Evolutionary conservation across 2,113 vertebrate species (phyloP).

Genomic region (Oceanodroma tethys): DNA sequence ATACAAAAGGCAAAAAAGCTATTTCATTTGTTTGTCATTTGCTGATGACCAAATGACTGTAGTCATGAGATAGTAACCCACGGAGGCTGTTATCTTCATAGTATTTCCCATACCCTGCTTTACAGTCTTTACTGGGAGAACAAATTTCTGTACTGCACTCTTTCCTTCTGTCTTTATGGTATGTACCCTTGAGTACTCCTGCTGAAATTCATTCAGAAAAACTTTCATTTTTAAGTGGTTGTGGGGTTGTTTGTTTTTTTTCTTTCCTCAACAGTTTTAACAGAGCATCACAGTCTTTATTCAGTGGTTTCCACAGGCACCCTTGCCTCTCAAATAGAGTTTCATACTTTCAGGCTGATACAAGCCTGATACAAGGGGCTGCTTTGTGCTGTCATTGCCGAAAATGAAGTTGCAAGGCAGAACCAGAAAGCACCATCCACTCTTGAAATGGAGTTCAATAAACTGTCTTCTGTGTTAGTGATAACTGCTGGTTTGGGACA

Average conservation of each 20-base stretch:
- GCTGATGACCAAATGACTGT: neutral
- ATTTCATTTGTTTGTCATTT: neutral
- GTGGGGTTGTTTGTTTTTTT: neutral
- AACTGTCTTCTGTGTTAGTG: neutral
- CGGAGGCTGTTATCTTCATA: neutral
- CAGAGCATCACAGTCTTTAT: neutral
- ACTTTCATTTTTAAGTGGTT: accelerated
- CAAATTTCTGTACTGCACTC: neutral
- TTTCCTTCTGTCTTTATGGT: neutral
- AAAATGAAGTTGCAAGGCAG: neutral
- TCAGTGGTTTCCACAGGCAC: neutral
- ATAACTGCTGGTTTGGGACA: neutral
- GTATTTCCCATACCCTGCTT: neutral
- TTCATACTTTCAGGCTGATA: neutral
- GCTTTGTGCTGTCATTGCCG: neutral
- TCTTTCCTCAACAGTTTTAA: too few species aligned
- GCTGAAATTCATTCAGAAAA: neutral
- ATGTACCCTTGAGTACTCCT: neutral
- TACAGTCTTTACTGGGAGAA: neutral
- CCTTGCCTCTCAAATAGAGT: neutral
- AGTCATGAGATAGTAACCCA: neutral
- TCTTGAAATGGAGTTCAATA: neutral
- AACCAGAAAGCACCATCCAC: neutral
- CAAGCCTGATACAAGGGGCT: neutral
- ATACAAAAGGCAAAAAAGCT: neutral